A percentile compares a stretch with the other conserved stretches of the same genome.
Conservation (phyloP, 2,113 vertebrate species). For the Ibidorhyncha struthersii region DNA sequence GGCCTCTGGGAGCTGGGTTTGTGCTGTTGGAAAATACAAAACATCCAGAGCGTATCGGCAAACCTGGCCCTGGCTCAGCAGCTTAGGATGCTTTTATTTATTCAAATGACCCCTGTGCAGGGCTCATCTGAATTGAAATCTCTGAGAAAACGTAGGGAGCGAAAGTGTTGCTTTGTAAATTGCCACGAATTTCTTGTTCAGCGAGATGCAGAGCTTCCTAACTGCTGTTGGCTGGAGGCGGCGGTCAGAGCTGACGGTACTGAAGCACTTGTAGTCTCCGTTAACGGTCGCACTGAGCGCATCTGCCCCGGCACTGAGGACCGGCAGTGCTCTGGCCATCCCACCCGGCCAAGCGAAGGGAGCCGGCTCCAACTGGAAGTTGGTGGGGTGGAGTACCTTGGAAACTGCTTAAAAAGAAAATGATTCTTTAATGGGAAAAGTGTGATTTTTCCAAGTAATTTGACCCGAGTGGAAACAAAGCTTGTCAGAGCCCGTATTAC, state of each 20-base stretch:
- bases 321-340: background rate
- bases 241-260: background rate
- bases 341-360: background rate
- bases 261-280: background rate
- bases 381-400: constrained; percentile 4
- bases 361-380: background rate
- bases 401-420: constrained; percentile 41
- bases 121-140: background rate
- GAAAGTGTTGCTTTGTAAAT: background rate
- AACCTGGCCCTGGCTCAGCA: background rate
- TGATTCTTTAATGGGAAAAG: constrained; percentile 58
- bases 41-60: background rate
- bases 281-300: background rate
- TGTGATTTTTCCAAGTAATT: constrained; percentile 60
- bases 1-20: background rate
- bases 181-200: background rate
- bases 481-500: constrained; percentile 47
- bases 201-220: background rate
- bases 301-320: background rate
- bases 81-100: background rate
- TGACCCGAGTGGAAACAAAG: constrained; percentile 52
- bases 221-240: background rate
- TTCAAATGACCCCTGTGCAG: background rate
- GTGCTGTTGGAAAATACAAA: background rate
- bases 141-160: background rate